Evolutionary conservation across 1,140 invertebrate species (phyloP).

Genomic region (Heliconius eleuchia): DNA sequence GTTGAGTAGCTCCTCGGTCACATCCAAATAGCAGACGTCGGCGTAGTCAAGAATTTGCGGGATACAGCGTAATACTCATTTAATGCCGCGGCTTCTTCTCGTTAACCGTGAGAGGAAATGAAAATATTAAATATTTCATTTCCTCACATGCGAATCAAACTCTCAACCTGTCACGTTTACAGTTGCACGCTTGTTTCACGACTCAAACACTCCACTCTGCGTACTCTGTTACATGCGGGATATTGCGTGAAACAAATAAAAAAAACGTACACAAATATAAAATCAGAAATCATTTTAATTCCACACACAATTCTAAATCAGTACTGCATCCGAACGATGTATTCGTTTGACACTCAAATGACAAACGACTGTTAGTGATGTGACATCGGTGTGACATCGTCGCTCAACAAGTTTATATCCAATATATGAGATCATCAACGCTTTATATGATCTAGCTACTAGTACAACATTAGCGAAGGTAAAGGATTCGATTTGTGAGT

Average conservation of each 20-base stretch:
- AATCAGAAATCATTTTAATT: not conserved
- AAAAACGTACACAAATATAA: not conserved
- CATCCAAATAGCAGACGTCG: too few relatives aligned
- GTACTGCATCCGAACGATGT: not conserved
- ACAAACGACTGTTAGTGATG: constrained; percentile 10
- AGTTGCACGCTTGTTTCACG: too few relatives aligned
- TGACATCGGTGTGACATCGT: constrained; percentile 5
- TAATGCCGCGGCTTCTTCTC: too few relatives aligned
- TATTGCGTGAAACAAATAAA: not conserved
- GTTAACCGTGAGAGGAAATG: too few relatives aligned
- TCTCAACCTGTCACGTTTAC: too few relatives aligned
- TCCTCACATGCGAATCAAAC: too few relatives aligned
- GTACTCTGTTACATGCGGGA: too few relatives aligned
- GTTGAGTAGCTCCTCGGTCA: too few relatives aligned
- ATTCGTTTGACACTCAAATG: constrained; percentile 6
- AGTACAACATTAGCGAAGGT: not conserved
- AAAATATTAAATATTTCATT: too few relatives aligned
- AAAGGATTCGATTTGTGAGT: not conserved
- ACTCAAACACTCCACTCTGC: too few relatives aligned
- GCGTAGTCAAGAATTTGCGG: too few relatives aligned
- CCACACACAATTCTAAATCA: not conserved
- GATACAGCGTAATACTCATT: too few relatives aligned
- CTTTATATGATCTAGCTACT: not conserved
- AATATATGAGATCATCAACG: not conserved
- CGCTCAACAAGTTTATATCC: constrained; percentile 10